Percentiles rank a stretch among this genome's conserved stretches.
These are phyloP conservation scores for Stenurella melanura DNA, from an alignment of 2,888 invertebrate genomes.

Conservation along the genomic window DNA sequence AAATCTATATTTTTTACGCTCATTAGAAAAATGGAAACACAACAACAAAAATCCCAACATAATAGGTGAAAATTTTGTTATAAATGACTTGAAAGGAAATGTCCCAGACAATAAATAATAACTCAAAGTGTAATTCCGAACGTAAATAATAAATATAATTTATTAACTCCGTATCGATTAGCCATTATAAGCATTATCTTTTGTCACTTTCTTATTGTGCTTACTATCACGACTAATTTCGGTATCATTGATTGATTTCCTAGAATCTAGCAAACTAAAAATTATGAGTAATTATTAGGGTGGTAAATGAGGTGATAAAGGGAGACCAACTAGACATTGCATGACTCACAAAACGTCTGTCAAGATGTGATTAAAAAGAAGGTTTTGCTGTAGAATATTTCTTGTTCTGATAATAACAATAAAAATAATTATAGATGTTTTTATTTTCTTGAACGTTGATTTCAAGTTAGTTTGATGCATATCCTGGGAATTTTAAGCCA, in stretches of 20 bases:
- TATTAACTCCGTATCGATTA: constrained; percentile 64
- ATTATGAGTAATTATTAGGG: constrained; percentile 31
- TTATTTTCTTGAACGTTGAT: too few relatives aligned
- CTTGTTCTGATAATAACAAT: too few relatives aligned
- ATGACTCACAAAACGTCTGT: too few relatives aligned
- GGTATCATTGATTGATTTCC: constrained; percentile 53
- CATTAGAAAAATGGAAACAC: constrained; percentile 39
- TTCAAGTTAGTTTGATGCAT: too few relatives aligned
- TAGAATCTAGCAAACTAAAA: constrained; percentile 31
- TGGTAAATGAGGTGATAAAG: not conserved
- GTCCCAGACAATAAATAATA: constrained; percentile 49
- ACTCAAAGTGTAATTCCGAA: constrained; percentile 46
- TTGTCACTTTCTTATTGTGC: constrained; percentile 64
- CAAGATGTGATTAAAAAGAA: too few relatives aligned
- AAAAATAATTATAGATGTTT: too few relatives aligned
- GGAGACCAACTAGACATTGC: too few relatives aligned
- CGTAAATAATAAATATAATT: constrained; percentile 57
- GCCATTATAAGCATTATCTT: constrained; percentile 64
- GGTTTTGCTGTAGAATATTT: too few relatives aligned
- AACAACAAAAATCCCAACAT: constrained; percentile 44
- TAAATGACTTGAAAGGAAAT: constrained; percentile 50
- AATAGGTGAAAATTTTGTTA: constrained; percentile 49
- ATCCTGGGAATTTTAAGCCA: too few relatives aligned
- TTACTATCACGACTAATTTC: constrained; percentile 58
- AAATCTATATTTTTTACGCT: constrained; percentile 20